Conservation (phyloP, 2,113 vertebrate genomes). For the Todiramphus chloris region DNA sequence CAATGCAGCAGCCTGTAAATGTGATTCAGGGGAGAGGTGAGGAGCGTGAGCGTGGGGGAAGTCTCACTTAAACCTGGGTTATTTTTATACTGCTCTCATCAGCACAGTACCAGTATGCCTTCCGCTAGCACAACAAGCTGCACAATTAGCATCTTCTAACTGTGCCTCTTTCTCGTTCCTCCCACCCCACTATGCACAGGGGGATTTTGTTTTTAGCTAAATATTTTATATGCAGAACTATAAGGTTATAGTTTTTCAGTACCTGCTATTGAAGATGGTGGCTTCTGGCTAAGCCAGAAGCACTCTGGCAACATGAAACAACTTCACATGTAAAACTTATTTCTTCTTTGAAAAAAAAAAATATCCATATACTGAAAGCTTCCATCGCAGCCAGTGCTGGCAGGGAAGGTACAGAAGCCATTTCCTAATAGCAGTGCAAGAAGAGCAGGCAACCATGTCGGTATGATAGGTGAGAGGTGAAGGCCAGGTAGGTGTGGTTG, state of each 20-base stretch:
- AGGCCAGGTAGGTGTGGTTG: neutral
- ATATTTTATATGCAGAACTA: neutral
- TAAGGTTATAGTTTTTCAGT: neutral
- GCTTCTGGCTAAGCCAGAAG: neutral
- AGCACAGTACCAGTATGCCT: neutral
- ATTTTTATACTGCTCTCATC: conserved; percentile 43
- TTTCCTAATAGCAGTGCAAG: neutral
- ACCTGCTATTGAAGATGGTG: neutral
- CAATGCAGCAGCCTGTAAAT: neutral
- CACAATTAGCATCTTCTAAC: neutral
- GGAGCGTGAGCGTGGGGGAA: neutral
- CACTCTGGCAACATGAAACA: neutral
- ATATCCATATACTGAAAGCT: neutral
- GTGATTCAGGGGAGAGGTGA: neutral
- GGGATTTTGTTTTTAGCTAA: neutral
- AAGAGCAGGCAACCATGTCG: accelerated
- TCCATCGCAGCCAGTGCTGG: neutral
- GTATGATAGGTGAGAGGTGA: neutral
- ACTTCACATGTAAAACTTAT: neutral
- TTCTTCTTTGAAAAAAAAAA: neutral
- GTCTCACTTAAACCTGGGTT: neutral
- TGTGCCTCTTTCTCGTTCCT: neutral
- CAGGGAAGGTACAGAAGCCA: neutral
- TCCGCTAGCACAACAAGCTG: conserved; percentile 3
- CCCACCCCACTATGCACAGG: neutral